These are phyloP conservation scores for Oithona nana DNA, from an alignment of 2,888 invertebrate genomes.

Conservation along the genomic window DNA sequence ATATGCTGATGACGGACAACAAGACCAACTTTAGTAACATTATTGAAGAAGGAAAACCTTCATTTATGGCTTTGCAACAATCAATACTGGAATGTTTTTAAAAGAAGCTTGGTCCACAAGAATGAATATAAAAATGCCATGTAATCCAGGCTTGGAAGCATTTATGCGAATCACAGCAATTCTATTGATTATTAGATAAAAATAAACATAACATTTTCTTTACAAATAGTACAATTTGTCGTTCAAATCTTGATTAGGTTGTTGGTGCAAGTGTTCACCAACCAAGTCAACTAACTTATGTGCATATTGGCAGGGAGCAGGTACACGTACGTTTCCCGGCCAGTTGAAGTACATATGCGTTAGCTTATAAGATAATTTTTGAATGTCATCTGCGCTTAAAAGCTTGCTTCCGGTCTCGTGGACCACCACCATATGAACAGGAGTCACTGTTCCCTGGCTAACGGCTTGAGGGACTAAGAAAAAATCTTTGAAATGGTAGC, in stretches of 20 bases:
- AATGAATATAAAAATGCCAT: too few species aligned
- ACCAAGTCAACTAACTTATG: conserved; percentile 74
- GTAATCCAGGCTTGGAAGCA: too few species aligned
- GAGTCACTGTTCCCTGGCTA: conserved; percentile 65
- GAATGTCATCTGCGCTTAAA: conserved; percentile 48
- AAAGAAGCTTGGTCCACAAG: too few species aligned
- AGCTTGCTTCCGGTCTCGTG: conserved; percentile 36
- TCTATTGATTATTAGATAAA: too few species aligned
- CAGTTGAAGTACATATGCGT: conserved; percentile 90
- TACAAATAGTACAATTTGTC: conserved; percentile 32
- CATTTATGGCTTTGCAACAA: too few species aligned
- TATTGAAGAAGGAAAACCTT: too few species aligned
- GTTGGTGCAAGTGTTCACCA: conserved; percentile 53
- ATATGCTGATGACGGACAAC: too few species aligned
- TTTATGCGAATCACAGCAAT: too few species aligned
- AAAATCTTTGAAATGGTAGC: conserved; percentile 61
- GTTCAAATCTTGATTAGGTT: conserved; percentile 29
- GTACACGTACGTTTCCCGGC: conserved; percentile 79
- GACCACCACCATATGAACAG: conserved; percentile 69
- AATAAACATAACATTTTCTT: too few species aligned
- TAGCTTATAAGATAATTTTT: conserved; percentile 64
- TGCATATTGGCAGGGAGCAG: conserved; percentile 55
- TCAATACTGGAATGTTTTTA: too few species aligned
- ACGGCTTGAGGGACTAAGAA: conserved; percentile 71
- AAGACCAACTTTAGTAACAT: too few species aligned